phyloP scores from a whole-genome alignment of 2,797 vertebrate genomes.

The Mycteria americana region DNA sequence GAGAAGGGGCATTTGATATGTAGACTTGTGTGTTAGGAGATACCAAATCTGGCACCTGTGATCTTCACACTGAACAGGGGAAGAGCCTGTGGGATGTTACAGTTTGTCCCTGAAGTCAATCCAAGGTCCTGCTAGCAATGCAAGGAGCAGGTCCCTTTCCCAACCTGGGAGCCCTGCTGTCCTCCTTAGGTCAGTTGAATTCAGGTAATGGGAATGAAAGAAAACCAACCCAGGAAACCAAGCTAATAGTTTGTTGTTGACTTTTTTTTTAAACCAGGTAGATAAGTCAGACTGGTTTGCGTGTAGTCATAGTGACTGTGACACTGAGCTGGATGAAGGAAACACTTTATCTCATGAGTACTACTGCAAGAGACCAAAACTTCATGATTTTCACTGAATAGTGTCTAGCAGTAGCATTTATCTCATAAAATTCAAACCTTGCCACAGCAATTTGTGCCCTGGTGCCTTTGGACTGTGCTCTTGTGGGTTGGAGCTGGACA shows the following conservation, averaged over 20 bases:
- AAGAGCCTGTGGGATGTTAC: not conserved
- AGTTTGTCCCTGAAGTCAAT: not conserved
- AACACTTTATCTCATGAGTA: not conserved
- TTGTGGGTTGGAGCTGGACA: not conserved
- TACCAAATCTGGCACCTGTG: not conserved
- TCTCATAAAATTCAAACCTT: not conserved
- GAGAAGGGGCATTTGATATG: not conserved
- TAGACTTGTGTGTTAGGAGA: not conserved
- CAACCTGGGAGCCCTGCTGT: not conserved
- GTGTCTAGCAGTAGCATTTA: not conserved
- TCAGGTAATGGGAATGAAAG: not conserved
- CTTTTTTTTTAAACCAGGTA: rapidly evolving
- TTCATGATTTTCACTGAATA: not conserved
- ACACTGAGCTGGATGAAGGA: not conserved
- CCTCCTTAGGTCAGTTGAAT: not conserved
- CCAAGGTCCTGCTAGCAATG: not conserved
- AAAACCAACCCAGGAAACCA: not conserved
- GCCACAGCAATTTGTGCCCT: not conserved
- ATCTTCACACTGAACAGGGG: not conserved
- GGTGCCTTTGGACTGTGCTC: not conserved
- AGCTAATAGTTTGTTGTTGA: not conserved
- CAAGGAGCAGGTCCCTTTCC: not conserved
- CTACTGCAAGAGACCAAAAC: not conserved
- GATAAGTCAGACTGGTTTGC: not conserved
- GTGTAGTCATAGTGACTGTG: not conserved